A percentile compares a stretch with the other conserved stretches of the same genome.
These are phyloP conservation scores for Pedicia rivosa DNA, from an alignment of 2,888 invertebrate genomes.

Conservation along the genomic window DNA sequence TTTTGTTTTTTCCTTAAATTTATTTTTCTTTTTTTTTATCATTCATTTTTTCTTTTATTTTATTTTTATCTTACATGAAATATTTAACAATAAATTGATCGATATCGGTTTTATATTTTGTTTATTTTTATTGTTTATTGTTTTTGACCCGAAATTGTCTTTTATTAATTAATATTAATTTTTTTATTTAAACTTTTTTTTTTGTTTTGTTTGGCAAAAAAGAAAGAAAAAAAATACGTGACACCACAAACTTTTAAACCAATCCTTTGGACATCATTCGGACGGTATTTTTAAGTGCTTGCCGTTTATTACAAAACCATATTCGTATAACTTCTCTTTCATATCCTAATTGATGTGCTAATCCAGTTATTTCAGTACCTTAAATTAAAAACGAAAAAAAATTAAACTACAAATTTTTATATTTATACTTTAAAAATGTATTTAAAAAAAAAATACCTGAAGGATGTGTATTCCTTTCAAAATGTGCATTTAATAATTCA, in stretches of 20 bases:
- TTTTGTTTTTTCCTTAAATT: too few species aligned
- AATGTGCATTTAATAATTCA: slow-evolving; percentile 87
- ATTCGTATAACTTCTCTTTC: slow-evolving; percentile 96
- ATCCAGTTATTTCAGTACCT: slow-evolving; percentile 93
- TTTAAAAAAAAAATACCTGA: slow-evolving; percentile 49
- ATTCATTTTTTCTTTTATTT: too few species aligned
- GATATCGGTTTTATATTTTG: too few species aligned
- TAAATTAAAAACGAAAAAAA: slow-evolving; percentile 20
- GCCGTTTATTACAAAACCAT: slow-evolving; percentile 99
- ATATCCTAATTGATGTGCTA: slow-evolving; percentile 90
- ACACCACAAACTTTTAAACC: slow-evolving; percentile 40
- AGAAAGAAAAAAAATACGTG: too few species aligned
- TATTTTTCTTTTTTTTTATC: too few species aligned
- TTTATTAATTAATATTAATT: too few species aligned
- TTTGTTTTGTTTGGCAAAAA: too few species aligned
- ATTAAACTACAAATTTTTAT: slow-evolving; percentile 7
- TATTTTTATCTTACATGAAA: too few species aligned
- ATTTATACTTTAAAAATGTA: neutral
- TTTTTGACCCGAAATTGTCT: too few species aligned
- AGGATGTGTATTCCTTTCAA: slow-evolving; percentile 94
- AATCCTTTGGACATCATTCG: slow-evolving; percentile 83
- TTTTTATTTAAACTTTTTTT: too few species aligned
- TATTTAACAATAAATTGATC: too few species aligned
- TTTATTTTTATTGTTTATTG: too few species aligned
- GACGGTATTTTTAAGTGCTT: slow-evolving; percentile 95